Evolutionary conservation across 2,797 vertebrate genomes (phyloP).

Genomic region (Florisuga fusca): DNA sequence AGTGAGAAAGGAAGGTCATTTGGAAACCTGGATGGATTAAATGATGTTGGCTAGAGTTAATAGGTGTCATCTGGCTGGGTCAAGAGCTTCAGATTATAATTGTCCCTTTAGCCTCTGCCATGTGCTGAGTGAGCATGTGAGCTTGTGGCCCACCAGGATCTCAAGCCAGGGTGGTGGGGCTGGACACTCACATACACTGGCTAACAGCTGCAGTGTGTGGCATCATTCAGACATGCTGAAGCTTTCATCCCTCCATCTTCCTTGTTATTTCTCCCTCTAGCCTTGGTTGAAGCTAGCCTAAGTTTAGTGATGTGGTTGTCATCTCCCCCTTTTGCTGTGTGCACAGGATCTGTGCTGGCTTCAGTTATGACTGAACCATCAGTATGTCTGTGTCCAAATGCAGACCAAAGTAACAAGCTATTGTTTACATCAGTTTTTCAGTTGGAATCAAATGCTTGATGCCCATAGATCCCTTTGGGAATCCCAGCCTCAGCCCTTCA

Average conservation of each 20-base stretch:
- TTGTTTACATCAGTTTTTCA: not conserved
- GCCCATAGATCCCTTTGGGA: not conserved
- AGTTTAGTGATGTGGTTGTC: accelerated
- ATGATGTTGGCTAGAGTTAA: not conserved
- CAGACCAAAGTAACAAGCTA: not conserved
- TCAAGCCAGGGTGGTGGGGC: not conserved
- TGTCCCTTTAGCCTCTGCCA: not conserved
- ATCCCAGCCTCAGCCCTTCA: not conserved
- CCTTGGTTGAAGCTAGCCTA: not conserved
- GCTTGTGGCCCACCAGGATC: not conserved
- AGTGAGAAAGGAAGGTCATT: not conserved
- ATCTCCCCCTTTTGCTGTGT: accelerated
- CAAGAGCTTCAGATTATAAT: not conserved
- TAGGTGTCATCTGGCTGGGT: not conserved
- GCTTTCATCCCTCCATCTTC: not conserved
- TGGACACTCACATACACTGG: not conserved
- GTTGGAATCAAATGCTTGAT: not conserved
- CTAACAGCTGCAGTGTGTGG: not conserved
- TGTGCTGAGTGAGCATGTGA: accelerated
- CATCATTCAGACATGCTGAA: accelerated
- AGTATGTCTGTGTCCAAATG: not conserved
- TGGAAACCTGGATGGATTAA: not conserved
- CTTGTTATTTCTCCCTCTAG: not conserved
- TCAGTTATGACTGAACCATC: not conserved
- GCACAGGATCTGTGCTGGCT: not conserved